phyloP scores from a whole-genome alignment of 2,888 invertebrate genomes.

The Brachypalpus laphriformis region DNA sequence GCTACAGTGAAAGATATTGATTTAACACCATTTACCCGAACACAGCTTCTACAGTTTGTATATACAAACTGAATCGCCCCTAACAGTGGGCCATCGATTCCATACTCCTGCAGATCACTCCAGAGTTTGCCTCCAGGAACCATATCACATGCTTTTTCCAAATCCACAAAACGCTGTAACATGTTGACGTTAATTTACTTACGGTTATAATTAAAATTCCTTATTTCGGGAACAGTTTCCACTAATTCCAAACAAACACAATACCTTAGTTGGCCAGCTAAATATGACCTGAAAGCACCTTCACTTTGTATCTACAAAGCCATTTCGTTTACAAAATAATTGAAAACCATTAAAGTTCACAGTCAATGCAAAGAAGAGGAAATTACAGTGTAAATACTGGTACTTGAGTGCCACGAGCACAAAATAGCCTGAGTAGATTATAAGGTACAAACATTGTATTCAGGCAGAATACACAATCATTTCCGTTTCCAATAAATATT shows the following conservation, averaged over 20 bases:
- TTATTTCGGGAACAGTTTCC: background rate
- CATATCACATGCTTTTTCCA: no score
- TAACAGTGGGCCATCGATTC: no score
- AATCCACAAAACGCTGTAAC: background rate
- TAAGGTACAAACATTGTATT: constrained; percentile 20
- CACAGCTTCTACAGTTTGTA: no score
- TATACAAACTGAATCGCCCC: no score
- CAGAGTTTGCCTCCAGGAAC: no score
- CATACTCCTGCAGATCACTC: no score
- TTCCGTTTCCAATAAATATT: constrained; percentile 51
- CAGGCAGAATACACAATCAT: constrained; percentile 49
- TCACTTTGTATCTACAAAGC: background rate
- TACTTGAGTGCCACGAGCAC: constrained; percentile 15
- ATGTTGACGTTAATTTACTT: background rate
- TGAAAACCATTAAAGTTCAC: constrained; percentile 41
- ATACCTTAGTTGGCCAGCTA: background rate
- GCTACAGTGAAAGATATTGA: no score
- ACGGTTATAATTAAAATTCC: background rate
- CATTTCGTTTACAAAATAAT: constrained; percentile 29
- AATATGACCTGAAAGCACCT: background rate
- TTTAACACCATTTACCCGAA: no score
- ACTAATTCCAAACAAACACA: background rate
- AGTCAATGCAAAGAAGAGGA: constrained; percentile 4
- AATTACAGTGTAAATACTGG: constrained; percentile 41
- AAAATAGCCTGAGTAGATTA: constrained; percentile 26